These are phyloP conservation scores for Lampris incognitus DNA, from an alignment of 2,113 vertebrate genomes.

Conservation along the genomic window DNA sequence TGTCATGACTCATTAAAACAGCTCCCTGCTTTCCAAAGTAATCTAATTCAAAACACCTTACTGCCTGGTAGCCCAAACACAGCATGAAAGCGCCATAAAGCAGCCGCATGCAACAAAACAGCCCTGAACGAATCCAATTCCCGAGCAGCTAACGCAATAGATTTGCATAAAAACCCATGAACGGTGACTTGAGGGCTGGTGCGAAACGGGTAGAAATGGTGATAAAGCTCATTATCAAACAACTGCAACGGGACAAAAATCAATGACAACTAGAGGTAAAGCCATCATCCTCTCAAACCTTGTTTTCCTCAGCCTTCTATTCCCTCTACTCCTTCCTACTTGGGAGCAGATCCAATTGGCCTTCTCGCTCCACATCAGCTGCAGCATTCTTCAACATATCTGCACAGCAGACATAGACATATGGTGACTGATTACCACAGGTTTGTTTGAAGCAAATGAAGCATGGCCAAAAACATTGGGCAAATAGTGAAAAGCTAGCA, in stretches of 20 bases:
- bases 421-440: conserved; percentile 53
- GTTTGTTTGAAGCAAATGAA: conserved; percentile 43
- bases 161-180: conserved; percentile 8
- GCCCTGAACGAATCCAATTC: conserved; percentile 18
- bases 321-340: background rate
- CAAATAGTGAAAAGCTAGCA: conserved; percentile 5
- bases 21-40: conserved; percentile 13
- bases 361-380: conserved; percentile 4
- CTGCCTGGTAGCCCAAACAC: conserved; percentile 3
- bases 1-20: conserved; percentile 60
- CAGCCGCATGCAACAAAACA: background rate
- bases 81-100: conserved; percentile 21
- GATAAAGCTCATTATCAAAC: conserved; percentile 43
- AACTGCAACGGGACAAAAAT: conserved; percentile 32
- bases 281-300: background rate
- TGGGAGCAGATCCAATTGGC: conserved; percentile 10
- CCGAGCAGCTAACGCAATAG: background rate
- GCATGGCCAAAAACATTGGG: conserved; percentile 40
- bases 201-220: conserved; percentile 7
- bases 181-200: background rate
- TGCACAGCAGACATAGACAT: conserved; percentile 47
- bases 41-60: conserved; percentile 21
- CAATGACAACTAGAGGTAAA: conserved; percentile 34
- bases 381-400: conserved; percentile 44
- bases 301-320: background rate